Percentiles rank a stretch among this genome's conserved stretches.
Conservation (phyloP, 2,888 invertebrate species). For the Spatulosminthurus flaviceps region DNA sequence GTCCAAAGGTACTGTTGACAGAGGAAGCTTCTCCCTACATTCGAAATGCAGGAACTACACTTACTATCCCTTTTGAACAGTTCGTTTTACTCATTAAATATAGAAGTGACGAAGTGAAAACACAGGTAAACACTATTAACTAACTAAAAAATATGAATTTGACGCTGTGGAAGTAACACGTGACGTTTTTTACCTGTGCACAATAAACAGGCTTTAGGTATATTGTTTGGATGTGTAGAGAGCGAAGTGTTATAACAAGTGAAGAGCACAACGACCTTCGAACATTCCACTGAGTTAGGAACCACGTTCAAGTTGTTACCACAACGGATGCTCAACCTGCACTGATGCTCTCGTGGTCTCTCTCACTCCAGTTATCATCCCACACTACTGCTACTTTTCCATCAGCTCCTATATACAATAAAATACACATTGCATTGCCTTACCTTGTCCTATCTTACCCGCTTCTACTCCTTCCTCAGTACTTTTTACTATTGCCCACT, state of each 20-base stretch:
- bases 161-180: not conserved
- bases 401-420: not conserved
- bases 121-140: not conserved
- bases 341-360: not conserved
- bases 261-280: constrained; percentile 20
- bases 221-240: too few relatives aligned
- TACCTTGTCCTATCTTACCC: not conserved
- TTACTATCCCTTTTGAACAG: too few relatives aligned
- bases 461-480: too few relatives aligned
- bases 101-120: not conserved
- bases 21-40: too few relatives aligned
- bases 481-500: too few relatives aligned
- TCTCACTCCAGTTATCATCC: constrained; percentile 21
- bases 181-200: constrained; percentile 16
- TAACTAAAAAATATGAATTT: constrained; percentile 1
- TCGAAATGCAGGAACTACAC: too few relatives aligned
- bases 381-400: not conserved
- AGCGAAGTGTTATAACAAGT: not conserved
- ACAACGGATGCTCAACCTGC: constrained; percentile 18
- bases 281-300: constrained; percentile 21
- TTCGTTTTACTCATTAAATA: too few relatives aligned
- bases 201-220: not conserved
- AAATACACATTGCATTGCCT: too few relatives aligned
- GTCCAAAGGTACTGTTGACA: too few relatives aligned
- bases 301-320: not conserved